Evolutionary conservation across 2,888 invertebrate species (phyloP).

Genomic region (Rhaphigaster nebulosa): DNA sequence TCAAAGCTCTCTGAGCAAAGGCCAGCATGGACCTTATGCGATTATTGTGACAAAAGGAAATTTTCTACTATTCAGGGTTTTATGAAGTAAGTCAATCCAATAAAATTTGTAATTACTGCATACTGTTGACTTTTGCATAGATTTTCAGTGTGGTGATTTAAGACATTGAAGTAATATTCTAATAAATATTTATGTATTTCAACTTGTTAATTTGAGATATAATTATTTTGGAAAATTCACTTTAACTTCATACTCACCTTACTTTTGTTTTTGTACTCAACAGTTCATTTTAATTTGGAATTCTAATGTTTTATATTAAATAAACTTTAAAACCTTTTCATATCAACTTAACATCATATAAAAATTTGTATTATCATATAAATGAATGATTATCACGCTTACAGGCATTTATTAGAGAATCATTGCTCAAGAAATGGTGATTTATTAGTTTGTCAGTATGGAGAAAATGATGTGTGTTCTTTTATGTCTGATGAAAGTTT

Average conservation of each 20-base stretch:
- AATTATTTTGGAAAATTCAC: background rate
- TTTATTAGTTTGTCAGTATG: constrained; percentile 89
- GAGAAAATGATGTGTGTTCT: constrained; percentile 87
- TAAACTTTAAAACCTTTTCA: background rate
- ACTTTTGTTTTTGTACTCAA: background rate
- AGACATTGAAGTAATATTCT: background rate
- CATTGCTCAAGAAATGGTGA: constrained; percentile 90
- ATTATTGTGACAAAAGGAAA: constrained; percentile 74
- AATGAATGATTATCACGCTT: constrained; percentile 67
- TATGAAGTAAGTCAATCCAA: constrained; percentile 71
- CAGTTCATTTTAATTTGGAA: background rate
- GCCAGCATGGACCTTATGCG: constrained; percentile 75
- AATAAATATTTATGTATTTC: background rate
- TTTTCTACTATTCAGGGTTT: constrained; percentile 75
- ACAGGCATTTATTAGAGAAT: constrained; percentile 82
- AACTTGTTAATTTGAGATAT: background rate
- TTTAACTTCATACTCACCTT: background rate
- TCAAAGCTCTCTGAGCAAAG: constrained; percentile 61
- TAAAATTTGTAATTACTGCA: background rate
- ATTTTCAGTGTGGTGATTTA: background rate
- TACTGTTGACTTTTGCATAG: background rate
- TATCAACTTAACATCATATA: background rate
- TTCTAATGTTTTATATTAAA: background rate
- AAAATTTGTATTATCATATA: background rate
- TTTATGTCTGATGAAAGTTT: constrained; percentile 91